Percentiles rank a stretch among this genome's conserved stretches.
These are phyloP conservation scores for Isichthys henryi DNA, from an alignment of 2,113 vertebrate species.

Conservation along the genomic window DNA sequence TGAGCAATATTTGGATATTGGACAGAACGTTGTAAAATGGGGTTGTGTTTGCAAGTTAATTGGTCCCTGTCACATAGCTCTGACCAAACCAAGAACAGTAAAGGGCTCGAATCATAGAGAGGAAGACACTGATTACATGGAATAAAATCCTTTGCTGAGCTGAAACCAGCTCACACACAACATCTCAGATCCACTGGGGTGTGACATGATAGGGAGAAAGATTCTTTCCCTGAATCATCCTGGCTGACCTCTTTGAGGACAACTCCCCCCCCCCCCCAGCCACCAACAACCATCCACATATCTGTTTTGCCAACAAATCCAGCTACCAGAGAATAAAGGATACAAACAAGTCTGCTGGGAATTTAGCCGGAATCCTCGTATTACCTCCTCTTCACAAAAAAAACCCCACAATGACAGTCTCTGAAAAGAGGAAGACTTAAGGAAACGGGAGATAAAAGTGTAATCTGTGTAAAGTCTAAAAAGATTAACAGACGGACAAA, in stretches of 20 bases:
- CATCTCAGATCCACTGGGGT: not conserved
- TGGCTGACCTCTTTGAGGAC: constrained; percentile 1
- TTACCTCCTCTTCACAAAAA: not conserved
- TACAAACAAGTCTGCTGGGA: constrained; percentile 29
- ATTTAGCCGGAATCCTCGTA: constrained; percentile 10
- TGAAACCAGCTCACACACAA: not conserved
- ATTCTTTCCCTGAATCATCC: not conserved
- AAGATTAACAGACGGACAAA: not conserved
- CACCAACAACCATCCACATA: constrained; percentile 4
- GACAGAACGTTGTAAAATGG: not conserved
- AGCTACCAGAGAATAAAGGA: constrained; percentile 38
- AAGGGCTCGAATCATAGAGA: not conserved
- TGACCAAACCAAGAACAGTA: not conserved
- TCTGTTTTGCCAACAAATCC: constrained; percentile 32
- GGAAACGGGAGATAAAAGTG: not conserved
- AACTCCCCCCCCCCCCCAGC: constrained; percentile 22
- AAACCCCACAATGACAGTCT: not conserved
- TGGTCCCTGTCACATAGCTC: not conserved
- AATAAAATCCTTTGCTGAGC: not conserved
- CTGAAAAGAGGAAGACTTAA: not conserved
- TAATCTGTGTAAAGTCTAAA: not conserved
- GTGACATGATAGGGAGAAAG: not conserved
- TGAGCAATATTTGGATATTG: not conserved
- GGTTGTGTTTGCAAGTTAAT: not conserved
- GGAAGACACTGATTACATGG: not conserved